These are phyloP conservation scores for Oxystoma pomonae DNA, from an alignment of 2,888 invertebrate genomes.

Conservation along the genomic window DNA sequence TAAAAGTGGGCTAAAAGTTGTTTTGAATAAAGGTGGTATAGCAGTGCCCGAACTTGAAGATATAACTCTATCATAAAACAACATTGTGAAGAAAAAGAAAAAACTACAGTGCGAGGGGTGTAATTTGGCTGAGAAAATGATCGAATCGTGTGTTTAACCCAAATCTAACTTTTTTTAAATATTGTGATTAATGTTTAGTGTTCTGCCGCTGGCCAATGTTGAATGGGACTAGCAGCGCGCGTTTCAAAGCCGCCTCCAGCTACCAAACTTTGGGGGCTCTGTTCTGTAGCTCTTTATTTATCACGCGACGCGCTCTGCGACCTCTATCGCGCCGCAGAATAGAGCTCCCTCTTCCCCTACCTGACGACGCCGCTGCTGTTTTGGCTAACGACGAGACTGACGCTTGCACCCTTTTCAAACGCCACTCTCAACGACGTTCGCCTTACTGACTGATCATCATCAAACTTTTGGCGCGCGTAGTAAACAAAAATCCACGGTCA, in stretches of 20 bases:
- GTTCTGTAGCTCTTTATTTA: slow-evolving; percentile 48
- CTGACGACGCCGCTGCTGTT: background rate
- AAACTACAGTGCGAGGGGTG: no score
- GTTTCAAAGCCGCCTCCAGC: slow-evolving; percentile 43
- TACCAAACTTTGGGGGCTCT: slow-evolving; percentile 40
- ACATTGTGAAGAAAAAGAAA: no score
- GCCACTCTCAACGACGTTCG: background rate
- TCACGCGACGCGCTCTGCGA: slow-evolving; percentile 44
- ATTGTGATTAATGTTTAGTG: background rate
- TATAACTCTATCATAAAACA: no score
- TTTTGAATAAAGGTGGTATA: no score
- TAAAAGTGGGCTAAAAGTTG: no score
- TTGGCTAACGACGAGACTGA: background rate
- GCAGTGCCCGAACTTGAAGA: no score
- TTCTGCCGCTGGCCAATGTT: background rate
- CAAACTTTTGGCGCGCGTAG: slow-evolving; percentile 13
- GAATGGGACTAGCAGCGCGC: slow-evolving; percentile 37
- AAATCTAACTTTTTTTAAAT: no score
- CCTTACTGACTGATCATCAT: background rate
- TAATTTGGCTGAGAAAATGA: no score
- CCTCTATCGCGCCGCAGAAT: slow-evolving; percentile 42
- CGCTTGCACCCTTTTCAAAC: background rate
- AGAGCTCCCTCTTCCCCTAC: background rate
- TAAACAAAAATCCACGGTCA: slow-evolving; percentile 17
- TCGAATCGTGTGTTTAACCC: no score